Percentiles rank a stretch among this genome's conserved stretches.
Evolutionary conservation across 2,113 vertebrate genomes (phyloP).

Genomic region (Megaceryle torquata): DNA sequence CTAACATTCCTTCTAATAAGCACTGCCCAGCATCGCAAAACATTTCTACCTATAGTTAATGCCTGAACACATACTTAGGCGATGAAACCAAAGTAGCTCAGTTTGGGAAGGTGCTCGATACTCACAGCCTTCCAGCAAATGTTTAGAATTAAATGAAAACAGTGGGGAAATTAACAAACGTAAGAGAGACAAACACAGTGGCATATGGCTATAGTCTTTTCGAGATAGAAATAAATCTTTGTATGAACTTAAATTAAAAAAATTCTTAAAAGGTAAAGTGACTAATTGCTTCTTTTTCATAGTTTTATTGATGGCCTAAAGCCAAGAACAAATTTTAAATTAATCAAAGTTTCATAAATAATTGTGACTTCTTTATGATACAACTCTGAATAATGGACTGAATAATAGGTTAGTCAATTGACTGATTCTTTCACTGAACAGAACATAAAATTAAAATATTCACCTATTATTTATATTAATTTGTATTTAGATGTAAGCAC

Average conservation of each 20-base stretch:
- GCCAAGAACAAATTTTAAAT: background rate
- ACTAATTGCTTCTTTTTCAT: slow-evolving; percentile 11
- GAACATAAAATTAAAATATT: background rate
- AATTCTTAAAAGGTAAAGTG: background rate
- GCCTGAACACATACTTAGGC: background rate
- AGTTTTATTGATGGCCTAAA: slow-evolving; percentile 4
- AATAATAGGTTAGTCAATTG: slow-evolving; percentile 34
- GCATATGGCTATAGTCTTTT: background rate
- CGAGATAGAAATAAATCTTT: background rate
- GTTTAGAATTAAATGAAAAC: background rate
- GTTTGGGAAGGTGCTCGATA: background rate
- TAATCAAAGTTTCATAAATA: slow-evolving; percentile 38
- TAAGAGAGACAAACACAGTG: background rate
- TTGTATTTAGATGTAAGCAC: background rate
- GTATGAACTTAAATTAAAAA: background rate
- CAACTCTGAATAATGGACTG: slow-evolving; percentile 6
- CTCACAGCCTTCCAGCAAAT: background rate
- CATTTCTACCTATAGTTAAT: background rate
- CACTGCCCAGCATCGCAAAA: slow-evolving; percentile 22
- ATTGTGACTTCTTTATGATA: slow-evolving; percentile 10
- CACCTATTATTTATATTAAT: slow-evolving; percentile 13
- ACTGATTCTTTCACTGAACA: background rate
- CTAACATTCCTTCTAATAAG: slow-evolving; percentile 29
- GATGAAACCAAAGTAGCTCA: background rate
- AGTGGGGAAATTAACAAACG: background rate